These are phyloP conservation scores for Lomographa bimaculata DNA, from an alignment of 2,888 invertebrate species.

Conservation along the genomic window DNA sequence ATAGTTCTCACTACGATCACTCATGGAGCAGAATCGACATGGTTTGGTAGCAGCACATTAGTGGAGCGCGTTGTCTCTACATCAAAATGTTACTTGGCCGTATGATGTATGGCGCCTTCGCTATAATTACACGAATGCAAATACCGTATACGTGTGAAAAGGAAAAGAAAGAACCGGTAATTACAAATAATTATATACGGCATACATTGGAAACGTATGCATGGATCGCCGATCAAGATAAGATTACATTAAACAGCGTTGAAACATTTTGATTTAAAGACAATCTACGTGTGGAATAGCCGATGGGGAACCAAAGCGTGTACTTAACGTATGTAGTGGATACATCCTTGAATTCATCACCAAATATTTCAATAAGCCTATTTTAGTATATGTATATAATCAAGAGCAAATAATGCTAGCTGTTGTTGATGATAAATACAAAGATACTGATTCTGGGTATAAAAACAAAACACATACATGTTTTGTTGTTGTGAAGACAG, in stretches of 20 bases:
- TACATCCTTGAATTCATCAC: conserved; percentile 71
- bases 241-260: conserved; percentile 79
- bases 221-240: conserved; percentile 75
- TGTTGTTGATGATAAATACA: conserved; percentile 47
- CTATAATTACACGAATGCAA: conserved; percentile 80
- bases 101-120: conserved; percentile 73
- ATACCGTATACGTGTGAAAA: conserved; percentile 81
- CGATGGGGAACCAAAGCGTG: conserved; percentile 70
- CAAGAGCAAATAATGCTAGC: not conserved
- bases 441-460: conserved; percentile 60
- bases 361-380: conserved; percentile 32
- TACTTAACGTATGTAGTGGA: conserved; percentile 70
- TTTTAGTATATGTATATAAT: too few relatives aligned
- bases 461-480: conserved; percentile 91
- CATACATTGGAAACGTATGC: conserved; percentile 75
- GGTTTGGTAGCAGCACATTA: conserved; percentile 64
- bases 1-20: conserved; percentile 74
- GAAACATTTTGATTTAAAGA: conserved; percentile 83
- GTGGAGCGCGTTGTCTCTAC: conserved; percentile 68
- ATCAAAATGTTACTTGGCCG: conserved; percentile 73
- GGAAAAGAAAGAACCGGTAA: conserved; percentile 78
- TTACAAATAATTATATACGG: conserved; percentile 79
- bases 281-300: conserved; percentile 68
- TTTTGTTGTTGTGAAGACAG: conserved; percentile 96
- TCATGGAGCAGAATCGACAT: conserved; percentile 70